Conservation (phyloP, 2,113 vertebrate species). For the Loxodonta africana region DNA sequence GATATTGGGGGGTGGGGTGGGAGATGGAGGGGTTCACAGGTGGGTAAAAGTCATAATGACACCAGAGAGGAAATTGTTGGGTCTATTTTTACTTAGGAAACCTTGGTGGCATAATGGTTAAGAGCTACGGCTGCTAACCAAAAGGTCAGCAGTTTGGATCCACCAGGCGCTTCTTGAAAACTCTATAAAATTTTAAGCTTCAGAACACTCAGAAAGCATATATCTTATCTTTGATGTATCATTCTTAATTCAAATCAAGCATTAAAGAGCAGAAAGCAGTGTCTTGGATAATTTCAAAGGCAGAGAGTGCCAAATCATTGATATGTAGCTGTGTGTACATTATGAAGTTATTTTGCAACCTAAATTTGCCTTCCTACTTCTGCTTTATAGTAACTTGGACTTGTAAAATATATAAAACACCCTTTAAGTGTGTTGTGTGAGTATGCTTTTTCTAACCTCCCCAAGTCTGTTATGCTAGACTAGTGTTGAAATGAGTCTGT, state of each 20-base stretch:
- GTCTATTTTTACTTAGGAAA: not conserved
- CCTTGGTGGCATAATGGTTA: too few relatives aligned
- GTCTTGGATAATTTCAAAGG: not conserved
- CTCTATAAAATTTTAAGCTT: not conserved
- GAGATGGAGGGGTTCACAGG: not conserved
- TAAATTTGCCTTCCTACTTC: conserved; percentile 37
- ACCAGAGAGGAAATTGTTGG: not conserved
- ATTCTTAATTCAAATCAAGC: conserved; percentile 40
- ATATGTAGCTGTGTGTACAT: not conserved
- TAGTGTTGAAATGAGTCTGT: not conserved
- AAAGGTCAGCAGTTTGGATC: too few relatives aligned
- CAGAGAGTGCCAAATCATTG: conserved; percentile 14
- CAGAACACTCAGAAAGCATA: not conserved
- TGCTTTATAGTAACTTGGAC: not conserved
- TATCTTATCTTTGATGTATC: not conserved
- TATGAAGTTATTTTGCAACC: conserved; percentile 26
- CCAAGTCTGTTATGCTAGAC: conserved; percentile 1
- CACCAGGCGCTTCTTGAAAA: too few relatives aligned
- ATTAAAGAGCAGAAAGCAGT: not conserved
- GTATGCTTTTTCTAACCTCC: not conserved
- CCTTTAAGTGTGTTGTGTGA: not conserved
- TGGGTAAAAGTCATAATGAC: not conserved
- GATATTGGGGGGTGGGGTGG: not conserved
- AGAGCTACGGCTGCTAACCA: too few relatives aligned
- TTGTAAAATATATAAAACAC: conserved; percentile 35